phyloP scores from a whole-genome alignment of 2,113 vertebrate genomes.

The Psittacula cyanocephala region DNA sequence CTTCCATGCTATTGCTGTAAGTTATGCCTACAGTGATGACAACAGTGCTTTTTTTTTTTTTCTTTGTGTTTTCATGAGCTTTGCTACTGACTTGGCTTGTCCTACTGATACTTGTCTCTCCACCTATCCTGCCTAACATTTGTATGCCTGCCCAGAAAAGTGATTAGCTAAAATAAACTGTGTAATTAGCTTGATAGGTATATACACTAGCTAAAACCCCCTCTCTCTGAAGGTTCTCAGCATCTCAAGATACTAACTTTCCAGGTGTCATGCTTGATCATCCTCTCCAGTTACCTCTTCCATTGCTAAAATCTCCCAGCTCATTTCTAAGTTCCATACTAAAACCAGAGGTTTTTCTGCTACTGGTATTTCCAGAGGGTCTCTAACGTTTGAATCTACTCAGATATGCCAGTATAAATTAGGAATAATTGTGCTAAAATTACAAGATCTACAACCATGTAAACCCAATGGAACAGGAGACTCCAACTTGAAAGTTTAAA shows the following conservation, averaged over 20 bases:
- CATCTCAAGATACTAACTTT: slow-evolving; percentile 6
- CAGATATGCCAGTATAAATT: not conserved
- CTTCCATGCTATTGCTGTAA: not conserved
- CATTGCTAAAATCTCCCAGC: not conserved
- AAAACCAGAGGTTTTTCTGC: not conserved
- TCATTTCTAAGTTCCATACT: slow-evolving; percentile 17
- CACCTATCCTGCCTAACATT: not conserved
- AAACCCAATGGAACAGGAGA: slow-evolving; percentile 4
- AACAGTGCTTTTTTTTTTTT: not conserved
- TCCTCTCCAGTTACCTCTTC: not conserved
- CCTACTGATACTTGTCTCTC: not conserved
- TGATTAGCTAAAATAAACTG: slow-evolving; percentile 29
- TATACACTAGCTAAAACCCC: not conserved
- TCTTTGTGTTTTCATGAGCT: not conserved
- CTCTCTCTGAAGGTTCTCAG: not conserved
- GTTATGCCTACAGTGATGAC: not conserved
- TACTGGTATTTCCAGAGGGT: not conserved
- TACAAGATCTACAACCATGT: not conserved
- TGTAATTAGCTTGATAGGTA: not conserved
- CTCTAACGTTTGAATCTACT: not conserved
- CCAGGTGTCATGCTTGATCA: not conserved
- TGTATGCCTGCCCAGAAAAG: not conserved
- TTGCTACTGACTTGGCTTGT: not conserved
- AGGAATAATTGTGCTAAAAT: not conserved
- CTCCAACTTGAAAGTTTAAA: slow-evolving; percentile 6